A percentile compares a stretch with the other conserved stretches of the same genome.
Conservation (phyloP, 1,140 invertebrate genomes). For the Agraylea sexmaculata region DNA sequence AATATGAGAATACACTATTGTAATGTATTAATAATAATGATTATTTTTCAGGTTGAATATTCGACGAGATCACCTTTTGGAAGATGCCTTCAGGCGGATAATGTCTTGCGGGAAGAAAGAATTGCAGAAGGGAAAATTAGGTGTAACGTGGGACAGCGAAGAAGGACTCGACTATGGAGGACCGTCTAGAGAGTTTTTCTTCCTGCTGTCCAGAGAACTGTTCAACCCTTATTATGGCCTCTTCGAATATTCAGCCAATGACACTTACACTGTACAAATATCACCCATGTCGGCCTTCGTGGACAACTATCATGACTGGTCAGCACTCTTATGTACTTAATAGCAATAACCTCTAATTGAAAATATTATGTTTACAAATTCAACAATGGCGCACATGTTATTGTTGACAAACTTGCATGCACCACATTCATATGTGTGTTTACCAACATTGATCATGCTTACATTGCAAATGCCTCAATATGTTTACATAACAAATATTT, state of each 20-base stretch:
- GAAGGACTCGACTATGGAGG: conserved; percentile 96
- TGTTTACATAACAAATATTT: background rate
- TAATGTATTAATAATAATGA: conserved; percentile 4
- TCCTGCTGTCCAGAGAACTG: conserved; percentile 85
- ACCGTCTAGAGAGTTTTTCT: conserved; percentile 94
- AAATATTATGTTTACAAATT: background rate
- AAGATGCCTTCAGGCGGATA: conserved; percentile 93
- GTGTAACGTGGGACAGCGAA: conserved; percentile 90
- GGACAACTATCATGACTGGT: conserved; percentile 96
- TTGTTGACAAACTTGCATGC: background rate
- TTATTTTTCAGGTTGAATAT: conserved; percentile 74
- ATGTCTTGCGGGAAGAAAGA: conserved; percentile 95
- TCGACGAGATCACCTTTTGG: conserved; percentile 80
- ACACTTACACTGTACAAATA: conserved; percentile 95
- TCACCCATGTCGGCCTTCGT: conserved; percentile 96
- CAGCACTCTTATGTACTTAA: too few relatives aligned
- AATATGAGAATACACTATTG: conserved; percentile 5
- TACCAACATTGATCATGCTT: background rate
- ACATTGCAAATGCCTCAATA: background rate
- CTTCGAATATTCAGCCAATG: conserved; percentile 96
- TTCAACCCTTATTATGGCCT: conserved; percentile 98
- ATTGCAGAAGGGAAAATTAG: conserved; percentile 87
- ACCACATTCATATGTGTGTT: conserved; percentile 1
- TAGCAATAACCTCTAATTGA: background rate
- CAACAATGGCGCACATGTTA: background rate